These are phyloP conservation scores for Eurois occulta DNA, from an alignment of 2,888 invertebrate species.

Conservation along the genomic window DNA sequence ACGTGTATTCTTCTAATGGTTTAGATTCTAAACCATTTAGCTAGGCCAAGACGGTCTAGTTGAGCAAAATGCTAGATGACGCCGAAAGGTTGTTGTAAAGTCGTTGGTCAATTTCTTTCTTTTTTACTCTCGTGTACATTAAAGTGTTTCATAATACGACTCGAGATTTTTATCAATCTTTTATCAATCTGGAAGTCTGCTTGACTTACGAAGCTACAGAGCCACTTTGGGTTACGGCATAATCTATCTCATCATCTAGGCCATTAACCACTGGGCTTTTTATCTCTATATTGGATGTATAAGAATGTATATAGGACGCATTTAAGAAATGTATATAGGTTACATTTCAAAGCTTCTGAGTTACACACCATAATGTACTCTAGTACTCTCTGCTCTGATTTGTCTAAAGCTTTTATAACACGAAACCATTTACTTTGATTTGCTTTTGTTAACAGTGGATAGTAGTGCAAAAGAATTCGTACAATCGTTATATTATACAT, in stretches of 20 bases:
- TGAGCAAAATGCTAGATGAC: background rate
- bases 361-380: background rate
- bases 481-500: conserved; percentile 33
- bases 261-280: background rate
- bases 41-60: background rate
- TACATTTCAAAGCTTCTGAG: background rate
- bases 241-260: background rate
- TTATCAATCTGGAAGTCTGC: background rate
- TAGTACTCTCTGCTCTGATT: background rate
- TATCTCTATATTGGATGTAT: background rate
- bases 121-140: background rate
- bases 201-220: background rate
- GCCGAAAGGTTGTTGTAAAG: background rate
- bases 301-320: background rate
- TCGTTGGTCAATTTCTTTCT: background rate
- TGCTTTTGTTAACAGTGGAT: background rate
- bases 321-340: background rate
- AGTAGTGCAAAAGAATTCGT: conserved; percentile 9
- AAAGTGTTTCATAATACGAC: background rate
- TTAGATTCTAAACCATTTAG: background rate
- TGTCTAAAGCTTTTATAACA: background rate
- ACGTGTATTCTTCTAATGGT: too few relatives aligned
- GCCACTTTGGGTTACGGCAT: background rate
- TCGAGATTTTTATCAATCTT: background rate
- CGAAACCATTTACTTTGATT: background rate